These are phyloP conservation scores for Epinotia nisella DNA, from an alignment of 2,888 invertebrate species.

Conservation along the genomic window DNA sequence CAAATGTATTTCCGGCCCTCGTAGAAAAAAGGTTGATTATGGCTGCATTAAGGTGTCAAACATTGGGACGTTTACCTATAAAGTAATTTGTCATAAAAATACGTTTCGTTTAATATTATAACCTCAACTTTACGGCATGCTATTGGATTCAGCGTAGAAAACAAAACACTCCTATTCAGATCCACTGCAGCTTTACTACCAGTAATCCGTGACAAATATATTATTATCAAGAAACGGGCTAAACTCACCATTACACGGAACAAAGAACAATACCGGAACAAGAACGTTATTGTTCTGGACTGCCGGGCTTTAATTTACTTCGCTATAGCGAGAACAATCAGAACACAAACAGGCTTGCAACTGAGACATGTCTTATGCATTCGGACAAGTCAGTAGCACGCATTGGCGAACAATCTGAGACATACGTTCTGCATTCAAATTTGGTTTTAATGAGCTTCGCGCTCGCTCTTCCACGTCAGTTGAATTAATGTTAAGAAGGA, in stretches of 20 bases:
- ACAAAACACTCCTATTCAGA: constrained; percentile 11
- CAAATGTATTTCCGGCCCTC: too few species aligned
- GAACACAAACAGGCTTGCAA: constrained; percentile 33
- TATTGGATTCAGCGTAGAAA: neutral
- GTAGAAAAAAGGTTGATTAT: too few species aligned
- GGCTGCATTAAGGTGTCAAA: too few species aligned
- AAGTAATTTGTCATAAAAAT: too few species aligned
- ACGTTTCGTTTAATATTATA: neutral
- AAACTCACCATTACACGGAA: constrained; percentile 40
- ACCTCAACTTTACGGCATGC: neutral
- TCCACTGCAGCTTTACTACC: constrained; percentile 12
- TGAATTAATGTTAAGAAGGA: too few species aligned
- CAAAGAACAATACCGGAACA: constrained; percentile 44
- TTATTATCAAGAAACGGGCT: constrained; percentile 44
- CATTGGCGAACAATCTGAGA: neutral
- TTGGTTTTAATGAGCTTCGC: neutral
- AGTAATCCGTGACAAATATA: constrained; percentile 45
- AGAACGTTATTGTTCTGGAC: constrained; percentile 44
- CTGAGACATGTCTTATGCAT: constrained; percentile 40
- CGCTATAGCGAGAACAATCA: constrained; percentile 38
- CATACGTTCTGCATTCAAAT: neutral
- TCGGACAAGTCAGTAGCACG: constrained; percentile 6
- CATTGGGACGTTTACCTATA: too few species aligned
- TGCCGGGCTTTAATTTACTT: constrained; percentile 40
- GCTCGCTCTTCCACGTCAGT: neutral